Conservation (phyloP, 2,888 invertebrate genomes). For the Helobdella robusta region DNA sequence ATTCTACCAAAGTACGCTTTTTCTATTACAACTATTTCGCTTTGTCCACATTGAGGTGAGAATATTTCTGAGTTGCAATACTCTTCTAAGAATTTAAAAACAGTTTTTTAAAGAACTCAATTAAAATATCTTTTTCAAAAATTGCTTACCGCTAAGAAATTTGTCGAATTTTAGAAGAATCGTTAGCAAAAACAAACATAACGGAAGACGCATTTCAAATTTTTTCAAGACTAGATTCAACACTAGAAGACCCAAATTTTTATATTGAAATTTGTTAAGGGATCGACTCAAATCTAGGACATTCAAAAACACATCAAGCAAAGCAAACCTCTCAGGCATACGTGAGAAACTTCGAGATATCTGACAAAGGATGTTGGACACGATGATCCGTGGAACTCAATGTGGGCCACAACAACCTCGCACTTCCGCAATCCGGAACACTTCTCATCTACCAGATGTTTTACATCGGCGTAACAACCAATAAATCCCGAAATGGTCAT, state of each 20-base stretch:
- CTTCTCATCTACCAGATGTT: neutral
- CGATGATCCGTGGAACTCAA: neutral
- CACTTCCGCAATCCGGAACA: conserved; percentile 4
- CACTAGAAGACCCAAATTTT: too few species aligned
- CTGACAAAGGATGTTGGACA: neutral
- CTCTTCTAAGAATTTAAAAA: too few species aligned
- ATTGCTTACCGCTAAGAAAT: too few species aligned
- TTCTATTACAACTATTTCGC: neutral
- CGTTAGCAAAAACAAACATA: too few species aligned
- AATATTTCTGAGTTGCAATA: conserved; percentile 15
- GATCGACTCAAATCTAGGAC: too few species aligned
- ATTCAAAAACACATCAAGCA: too few species aligned
- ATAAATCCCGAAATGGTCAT: neutral
- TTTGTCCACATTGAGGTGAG: neutral
- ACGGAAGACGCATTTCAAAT: too few species aligned
- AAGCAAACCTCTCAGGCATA: conserved; percentile 11
- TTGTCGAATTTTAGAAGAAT: too few species aligned
- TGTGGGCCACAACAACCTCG: conserved; percentile 6
- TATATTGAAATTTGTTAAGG: too few species aligned
- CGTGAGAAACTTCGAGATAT: conserved; percentile 1
- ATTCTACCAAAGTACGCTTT: conserved; percentile 12
- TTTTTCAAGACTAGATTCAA: too few species aligned
- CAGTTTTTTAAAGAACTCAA: too few species aligned
- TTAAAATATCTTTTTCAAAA: too few species aligned
- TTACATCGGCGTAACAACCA: conserved; percentile 6